phyloP scores from a whole-genome alignment of 2,113 vertebrate genomes.

The Clinocottus analis region DNA sequence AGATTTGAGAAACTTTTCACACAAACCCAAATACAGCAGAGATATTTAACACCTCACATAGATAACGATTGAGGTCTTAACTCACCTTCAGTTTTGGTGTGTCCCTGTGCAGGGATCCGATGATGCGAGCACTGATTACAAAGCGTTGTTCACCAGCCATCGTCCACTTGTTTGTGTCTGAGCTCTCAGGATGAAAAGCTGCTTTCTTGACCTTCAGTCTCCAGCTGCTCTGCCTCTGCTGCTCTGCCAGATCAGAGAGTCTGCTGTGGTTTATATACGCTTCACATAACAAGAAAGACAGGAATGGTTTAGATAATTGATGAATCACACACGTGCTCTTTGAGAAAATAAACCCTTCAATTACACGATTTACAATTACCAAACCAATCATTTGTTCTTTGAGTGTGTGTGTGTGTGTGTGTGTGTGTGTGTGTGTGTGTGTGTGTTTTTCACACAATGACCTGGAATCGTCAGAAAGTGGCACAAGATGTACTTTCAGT shows the following conservation, averaged over 20 bases:
- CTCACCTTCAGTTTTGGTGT: slow-evolving; percentile 74
- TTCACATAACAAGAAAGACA: too few relatives aligned
- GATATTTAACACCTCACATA: not conserved
- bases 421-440: not conserved
- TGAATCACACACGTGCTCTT: too few relatives aligned
- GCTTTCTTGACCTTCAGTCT: not conserved
- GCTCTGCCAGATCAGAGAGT: not conserved
- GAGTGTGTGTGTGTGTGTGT: too few relatives aligned
- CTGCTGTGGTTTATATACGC: not conserved
- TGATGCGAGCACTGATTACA: slow-evolving; percentile 66
- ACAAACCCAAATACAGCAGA: not conserved
- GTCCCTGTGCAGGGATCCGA: slow-evolving; percentile 75
- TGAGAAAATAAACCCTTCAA: too few relatives aligned
- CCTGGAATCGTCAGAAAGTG: not conserved
- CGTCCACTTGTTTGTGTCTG: not conserved
- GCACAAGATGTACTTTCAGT: not conserved
- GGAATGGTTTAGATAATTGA: too few relatives aligned
- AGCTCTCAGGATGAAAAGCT: not conserved
- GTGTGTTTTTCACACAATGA: not conserved
- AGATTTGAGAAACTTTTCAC: not conserved
- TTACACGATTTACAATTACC: too few relatives aligned
- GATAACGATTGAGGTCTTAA: not conserved
- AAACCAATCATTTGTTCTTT: too few relatives aligned
- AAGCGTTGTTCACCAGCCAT: slow-evolving; percentile 73
- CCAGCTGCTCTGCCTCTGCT: not conserved